These are phyloP conservation scores for Heteromormyrus szaboi DNA, from an alignment of 2,797 vertebrate genomes.

Conservation along the genomic window DNA sequence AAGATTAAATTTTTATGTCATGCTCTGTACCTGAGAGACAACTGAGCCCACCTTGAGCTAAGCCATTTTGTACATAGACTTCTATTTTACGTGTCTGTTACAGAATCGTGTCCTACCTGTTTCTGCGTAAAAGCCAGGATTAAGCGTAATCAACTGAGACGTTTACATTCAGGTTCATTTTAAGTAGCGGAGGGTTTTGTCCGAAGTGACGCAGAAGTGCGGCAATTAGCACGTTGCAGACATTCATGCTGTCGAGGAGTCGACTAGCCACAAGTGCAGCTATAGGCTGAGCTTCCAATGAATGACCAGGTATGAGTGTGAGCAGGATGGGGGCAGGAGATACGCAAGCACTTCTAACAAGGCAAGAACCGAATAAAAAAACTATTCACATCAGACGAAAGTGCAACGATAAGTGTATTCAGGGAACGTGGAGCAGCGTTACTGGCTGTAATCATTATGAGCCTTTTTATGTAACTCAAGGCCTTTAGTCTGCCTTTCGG, in stretches of 20 bases:
- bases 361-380: neutral
- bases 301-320: neutral
- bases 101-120: neutral
- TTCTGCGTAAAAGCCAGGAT: neutral
- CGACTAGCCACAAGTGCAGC: neutral
- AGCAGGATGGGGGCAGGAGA: neutral
- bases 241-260: neutral
- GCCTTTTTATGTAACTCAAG: neutral
- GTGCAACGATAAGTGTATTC: neutral
- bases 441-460: neutral
- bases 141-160: neutral
- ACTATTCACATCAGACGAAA: neutral
- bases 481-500: neutral
- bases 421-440: neutral
- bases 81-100: neutral
- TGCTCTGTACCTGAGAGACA: neutral
- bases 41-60: neutral
- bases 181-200: neutral
- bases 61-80: neutral
- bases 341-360: neutral
- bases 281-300: neutral
- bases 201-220: neutral
- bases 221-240: neutral
- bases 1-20: conserved; percentile 29
- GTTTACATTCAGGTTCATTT: neutral